Percentiles rank a stretch among this genome's conserved stretches.
Conservation (phyloP, 2,797 vertebrate genomes). For the Staurois parvus region DNA sequence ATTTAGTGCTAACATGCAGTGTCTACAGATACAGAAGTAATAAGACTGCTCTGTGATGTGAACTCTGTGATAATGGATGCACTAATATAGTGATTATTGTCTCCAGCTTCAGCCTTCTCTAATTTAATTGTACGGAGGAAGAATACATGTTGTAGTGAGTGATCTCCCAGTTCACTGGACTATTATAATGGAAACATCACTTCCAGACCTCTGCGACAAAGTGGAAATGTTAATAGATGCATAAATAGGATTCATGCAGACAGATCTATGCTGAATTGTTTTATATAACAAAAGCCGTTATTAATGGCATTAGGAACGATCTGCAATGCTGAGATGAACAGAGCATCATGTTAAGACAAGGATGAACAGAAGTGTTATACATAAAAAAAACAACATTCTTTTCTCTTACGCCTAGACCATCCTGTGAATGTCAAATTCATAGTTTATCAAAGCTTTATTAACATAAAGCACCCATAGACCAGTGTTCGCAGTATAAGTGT, state of each 20-base stretch:
- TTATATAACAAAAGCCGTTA: conserved; percentile 44
- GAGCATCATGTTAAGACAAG: background rate
- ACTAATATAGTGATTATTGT: conserved; percentile 61
- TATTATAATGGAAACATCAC: conserved; percentile 54
- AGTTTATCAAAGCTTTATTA: background rate
- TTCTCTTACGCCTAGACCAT: background rate
- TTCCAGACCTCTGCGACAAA: conserved; percentile 38
- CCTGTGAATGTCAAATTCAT: background rate
- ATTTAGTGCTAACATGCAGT: conserved; percentile 3
- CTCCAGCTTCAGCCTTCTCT: conserved; percentile 36
- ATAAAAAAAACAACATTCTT: background rate
- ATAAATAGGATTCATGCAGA: conserved; percentile 51
- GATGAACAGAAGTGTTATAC: conserved; percentile 10
- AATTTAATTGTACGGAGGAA: conserved; percentile 57
- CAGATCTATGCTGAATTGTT: conserved; percentile 35
- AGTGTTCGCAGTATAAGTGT: too few relatives aligned
- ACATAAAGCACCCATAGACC: too few relatives aligned
- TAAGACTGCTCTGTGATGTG: conserved; percentile 36
- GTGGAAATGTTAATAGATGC: conserved; percentile 41
- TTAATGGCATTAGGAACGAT: conserved; percentile 41
- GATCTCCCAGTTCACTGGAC: conserved; percentile 48
- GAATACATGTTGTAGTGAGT: conserved; percentile 50
- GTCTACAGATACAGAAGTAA: conserved; percentile 52
- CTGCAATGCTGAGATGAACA: background rate
- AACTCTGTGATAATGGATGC: conserved; percentile 54